phyloP scores from a whole-genome alignment of 2,797 vertebrate species.

The Pachyuromys duprasi region DNA sequence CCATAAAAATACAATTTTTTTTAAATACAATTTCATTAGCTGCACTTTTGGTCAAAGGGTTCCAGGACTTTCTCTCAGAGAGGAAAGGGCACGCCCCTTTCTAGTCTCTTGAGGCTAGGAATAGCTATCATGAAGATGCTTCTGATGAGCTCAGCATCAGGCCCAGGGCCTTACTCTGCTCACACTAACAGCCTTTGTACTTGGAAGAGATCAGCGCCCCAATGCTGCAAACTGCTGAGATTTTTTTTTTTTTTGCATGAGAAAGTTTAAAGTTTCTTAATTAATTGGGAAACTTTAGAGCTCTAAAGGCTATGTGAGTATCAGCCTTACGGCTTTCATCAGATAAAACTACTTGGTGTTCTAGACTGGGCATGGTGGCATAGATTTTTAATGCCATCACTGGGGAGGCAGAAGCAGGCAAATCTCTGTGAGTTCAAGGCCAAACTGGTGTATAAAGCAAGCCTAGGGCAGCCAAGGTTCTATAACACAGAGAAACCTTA shows the following conservation, averaged over 20 bases:
- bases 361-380: not conserved
- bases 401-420: not conserved
- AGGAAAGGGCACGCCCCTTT: not conserved
- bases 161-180: not conserved
- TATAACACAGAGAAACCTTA: not conserved
- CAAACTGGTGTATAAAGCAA: not conserved
- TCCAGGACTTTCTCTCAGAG: not conserved
- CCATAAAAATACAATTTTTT: not conserved
- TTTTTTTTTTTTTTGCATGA: not conserved
- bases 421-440: not conserved
- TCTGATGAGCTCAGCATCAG: not conserved
- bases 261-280: not conserved
- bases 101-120: not conserved
- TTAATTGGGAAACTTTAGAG: not conserved
- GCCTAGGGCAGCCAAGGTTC: not conserved
- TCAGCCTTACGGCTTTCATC: not conserved
- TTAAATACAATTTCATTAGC: not conserved
- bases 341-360: not conserved
- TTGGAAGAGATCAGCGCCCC: not conserved
- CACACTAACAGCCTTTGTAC: not conserved
- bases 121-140: too few species aligned
- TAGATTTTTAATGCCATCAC: not conserved
- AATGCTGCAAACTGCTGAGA: not conserved
- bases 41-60: not conserved
- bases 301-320: not conserved